These are phyloP conservation scores for Cynocephalus volans DNA, from an alignment of 2,113 vertebrate species.

Conservation along the genomic window DNA sequence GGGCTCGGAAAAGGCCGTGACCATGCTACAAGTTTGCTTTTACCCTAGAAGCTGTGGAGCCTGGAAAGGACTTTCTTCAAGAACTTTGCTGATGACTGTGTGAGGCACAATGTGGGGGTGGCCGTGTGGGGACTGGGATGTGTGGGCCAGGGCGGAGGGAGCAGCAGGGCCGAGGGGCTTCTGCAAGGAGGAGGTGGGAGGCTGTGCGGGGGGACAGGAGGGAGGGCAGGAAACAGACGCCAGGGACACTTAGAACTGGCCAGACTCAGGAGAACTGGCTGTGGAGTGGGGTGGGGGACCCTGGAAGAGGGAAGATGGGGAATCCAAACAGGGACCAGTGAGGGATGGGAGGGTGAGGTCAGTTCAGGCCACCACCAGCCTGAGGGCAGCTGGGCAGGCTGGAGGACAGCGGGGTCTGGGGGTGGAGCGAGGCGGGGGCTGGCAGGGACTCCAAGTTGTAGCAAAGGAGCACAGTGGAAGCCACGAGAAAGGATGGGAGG, in stretches of 20 bases:
- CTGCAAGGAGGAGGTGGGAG: neutral
- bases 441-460: neutral
- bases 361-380: fast-evolving
- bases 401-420: neutral
- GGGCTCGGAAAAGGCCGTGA: neutral
- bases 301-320: neutral
- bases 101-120: neutral
- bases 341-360: neutral
- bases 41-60: neutral
- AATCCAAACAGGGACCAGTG: too few relatives aligned
- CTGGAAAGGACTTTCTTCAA: neutral
- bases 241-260: neutral
- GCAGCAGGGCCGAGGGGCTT: neutral
- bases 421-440: neutral
- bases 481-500: fast-evolving
- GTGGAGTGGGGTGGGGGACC: fast-evolving
- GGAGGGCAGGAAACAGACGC: neutral
- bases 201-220: fast-evolving
- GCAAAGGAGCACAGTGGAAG: fast-evolving
- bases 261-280: too few relatives aligned
- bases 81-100: neutral
- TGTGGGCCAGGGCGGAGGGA: neutral
- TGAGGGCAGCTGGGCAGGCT: neutral
- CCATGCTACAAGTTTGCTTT: neutral
- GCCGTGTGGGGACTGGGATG: neutral